Percentiles rank a stretch among this genome's conserved stretches.
Conservation (phyloP, 2,797 vertebrate genomes). For the Hoplostethus atlanticus region DNA sequence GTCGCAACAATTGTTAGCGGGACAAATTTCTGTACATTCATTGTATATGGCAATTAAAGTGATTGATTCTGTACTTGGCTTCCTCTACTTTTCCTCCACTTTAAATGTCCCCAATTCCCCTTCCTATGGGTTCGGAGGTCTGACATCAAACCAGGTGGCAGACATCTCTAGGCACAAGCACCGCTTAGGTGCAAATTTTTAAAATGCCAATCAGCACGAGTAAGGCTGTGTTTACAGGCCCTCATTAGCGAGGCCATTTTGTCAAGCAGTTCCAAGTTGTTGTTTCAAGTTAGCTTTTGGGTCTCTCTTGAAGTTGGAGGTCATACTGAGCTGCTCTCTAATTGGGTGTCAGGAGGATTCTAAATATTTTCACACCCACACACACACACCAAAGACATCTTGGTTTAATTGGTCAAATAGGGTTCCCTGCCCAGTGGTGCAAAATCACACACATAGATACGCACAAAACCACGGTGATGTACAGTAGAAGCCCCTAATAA, state of each 20-base stretch:
- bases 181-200: constrained; percentile 6
- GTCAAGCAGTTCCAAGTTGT: constrained; percentile 74
- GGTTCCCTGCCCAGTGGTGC: constrained; percentile 62
- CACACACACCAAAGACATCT: constrained; percentile 66
- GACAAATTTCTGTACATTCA: constrained; percentile 19
- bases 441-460: constrained; percentile 41
- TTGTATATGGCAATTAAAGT: constrained; percentile 42
- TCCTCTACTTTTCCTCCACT: not conserved
- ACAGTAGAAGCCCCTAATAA: constrained; percentile 70
- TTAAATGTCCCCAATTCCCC: not conserved
- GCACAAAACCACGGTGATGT: constrained; percentile 45
- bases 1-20: constrained; percentile 13
- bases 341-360: constrained; percentile 86
- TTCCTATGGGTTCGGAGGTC: not conserved
- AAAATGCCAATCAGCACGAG: constrained; percentile 68
- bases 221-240: constrained; percentile 72
- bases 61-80: not conserved
- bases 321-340: constrained; percentile 77
- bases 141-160: not conserved
- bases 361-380: constrained; percentile 75
- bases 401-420: constrained; percentile 83
- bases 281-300: constrained; percentile 76
- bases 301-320: constrained; percentile 75
- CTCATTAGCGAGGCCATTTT: constrained; percentile 75
- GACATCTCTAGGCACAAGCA: not conserved